Evolutionary conservation across 2,113 vertebrate genomes (phyloP), one percentile per base, ranked within the genome.

Genomic region (Rhinoptilus africanus): DNA sequence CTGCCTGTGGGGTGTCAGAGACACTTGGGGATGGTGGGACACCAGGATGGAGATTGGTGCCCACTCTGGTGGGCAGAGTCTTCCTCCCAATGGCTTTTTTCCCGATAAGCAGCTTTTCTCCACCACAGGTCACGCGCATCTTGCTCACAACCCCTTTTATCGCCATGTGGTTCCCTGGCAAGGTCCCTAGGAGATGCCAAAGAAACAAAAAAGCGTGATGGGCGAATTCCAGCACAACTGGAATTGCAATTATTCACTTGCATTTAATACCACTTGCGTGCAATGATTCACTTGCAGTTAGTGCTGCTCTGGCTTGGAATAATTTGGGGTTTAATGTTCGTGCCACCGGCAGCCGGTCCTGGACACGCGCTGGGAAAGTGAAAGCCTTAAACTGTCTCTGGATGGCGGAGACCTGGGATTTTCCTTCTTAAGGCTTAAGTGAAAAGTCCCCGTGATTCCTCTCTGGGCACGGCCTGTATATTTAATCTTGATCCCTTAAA

Each of bases 111-210:
- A 37, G 57, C 53, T 89, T 88, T 91, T 32, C 57, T 37, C 35
- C 75, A 14, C 27, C 74, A 3, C 64, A 4, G 53, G 37, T 43
- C 66, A 0, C 0, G 2, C 9, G 2, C n/a, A 4, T 28, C 74
- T 79, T 20, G 32, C 56, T 75, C 32, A 1, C 4, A 2, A 9
- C 54, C n/a, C 2, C 0, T 39, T 88, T 43, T 19, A 14, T 30
- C 8, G 0, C 4, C 3, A 2, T 2, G 53, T 4, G 3, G 34
- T 18, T 79, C 23, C 2, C 57, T 30, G 19, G 67, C 11, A 0
- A 60, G 45, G 22, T 11, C 84, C 6, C 0, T 1, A 45, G 92
- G 83, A 53, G 79, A 28, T 15, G 43, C 67, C n/a, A 8, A 32
- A 66, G 74, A 1, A 9, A 8, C 3, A 10, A 45, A 24, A 24